Evolutionary conservation across 2,797 vertebrate genomes (phyloP), one percentile per base, ranked within the genome.

Genomic region (Brotula barbata): DNA sequence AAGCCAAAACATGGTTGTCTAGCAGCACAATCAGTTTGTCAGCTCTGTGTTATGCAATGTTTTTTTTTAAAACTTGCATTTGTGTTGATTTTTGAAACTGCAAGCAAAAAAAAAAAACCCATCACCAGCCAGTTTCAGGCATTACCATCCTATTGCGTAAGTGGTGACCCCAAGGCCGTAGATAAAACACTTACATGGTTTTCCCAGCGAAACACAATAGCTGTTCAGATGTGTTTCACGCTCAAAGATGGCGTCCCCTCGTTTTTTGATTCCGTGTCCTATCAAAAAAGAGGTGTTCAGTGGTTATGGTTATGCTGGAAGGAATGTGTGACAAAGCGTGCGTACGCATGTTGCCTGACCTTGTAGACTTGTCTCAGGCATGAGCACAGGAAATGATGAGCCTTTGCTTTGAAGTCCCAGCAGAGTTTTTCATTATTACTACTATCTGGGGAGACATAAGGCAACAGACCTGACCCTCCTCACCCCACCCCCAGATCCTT

Each of bases 331-430:
- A 80, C 71, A 71, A 76, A 80, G 82, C 81, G 74, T 74, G 75
- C 76, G 74, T 37, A 59, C 80, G 69, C 56, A 62, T 71, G 71
- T 75, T 81, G 78, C 68, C 77, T 67, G 70, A 80, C 79, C 83
- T 75, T 82, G 79, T 57, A 63, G 73, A 33, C 68, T 58, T 41
- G 22, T 89, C 85, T 89, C 85, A 71, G 80, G 75, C 78, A 86
- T 91, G 88, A 83, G 67, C 74, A 84, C 81, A 89, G 89, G 89
- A 91, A 89, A 89, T 88, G 88, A 86, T 80, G 83, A 72, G 70
- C 68, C 64, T 75, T 81, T 75, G 75, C 85, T 89, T 90, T 90
- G 85, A 91, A 89, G 86, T 89, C 87, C 80, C 83, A 39, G 70
- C 78, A 75, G 86, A 89, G 69, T 81, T 79, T 80, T 83, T 87